Conservation (phyloP, 2,797 vertebrate species). For the Hydrophis major region DNA sequence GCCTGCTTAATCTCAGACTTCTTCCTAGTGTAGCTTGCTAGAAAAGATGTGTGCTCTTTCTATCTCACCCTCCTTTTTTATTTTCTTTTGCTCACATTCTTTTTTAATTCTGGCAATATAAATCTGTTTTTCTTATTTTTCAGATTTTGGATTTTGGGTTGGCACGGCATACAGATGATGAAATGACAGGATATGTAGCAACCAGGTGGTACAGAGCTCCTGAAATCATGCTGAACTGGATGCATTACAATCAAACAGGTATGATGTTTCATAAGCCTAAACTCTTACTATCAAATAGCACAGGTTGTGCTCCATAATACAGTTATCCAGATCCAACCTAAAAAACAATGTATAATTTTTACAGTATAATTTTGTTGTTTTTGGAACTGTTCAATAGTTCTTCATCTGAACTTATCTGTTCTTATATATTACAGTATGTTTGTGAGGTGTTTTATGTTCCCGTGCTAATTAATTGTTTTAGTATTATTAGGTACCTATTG, state of each 20-base stretch:
- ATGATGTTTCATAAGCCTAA: neutral
- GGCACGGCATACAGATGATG: conserved; percentile 94
- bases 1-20: neutral
- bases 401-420: neutral
- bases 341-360: neutral
- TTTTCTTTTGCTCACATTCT: neutral
- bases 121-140: conserved; percentile 24
- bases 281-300: neutral
- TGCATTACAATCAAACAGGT: conserved; percentile 99
- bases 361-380: neutral
- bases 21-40: neutral
- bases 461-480: neutral
- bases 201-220: conserved; percentile 97
- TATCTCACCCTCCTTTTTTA: neutral
- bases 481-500: neutral
- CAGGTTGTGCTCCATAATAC: neutral
- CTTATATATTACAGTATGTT: neutral
- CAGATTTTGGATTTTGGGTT: conserved; percentile 98
- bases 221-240: conserved; percentile 99
- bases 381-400: neutral
- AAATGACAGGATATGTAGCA: conserved; percentile 98
- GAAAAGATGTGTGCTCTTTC: neutral
- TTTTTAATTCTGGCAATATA: neutral
- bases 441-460: neutral
- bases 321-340: neutral